These are phyloP conservation scores for Chaenogobius annularis DNA, from an alignment of 2,113 vertebrate species.

Conservation along the genomic window DNA sequence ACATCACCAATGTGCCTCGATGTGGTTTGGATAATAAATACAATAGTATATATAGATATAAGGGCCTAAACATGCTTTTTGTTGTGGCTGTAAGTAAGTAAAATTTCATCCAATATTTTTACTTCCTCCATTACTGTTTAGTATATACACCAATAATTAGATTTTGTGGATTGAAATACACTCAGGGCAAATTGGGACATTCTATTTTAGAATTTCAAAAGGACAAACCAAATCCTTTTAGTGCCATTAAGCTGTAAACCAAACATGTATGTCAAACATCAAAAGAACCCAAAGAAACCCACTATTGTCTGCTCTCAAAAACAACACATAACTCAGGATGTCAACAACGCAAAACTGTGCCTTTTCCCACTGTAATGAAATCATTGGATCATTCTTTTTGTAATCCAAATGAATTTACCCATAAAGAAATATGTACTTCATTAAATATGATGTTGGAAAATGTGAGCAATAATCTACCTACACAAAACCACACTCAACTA, in stretches of 20 bases:
- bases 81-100: background rate
- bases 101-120: background rate
- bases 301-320: background rate
- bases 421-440: background rate
- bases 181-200: background rate
- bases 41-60: no score
- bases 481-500: no score
- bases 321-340: background rate
- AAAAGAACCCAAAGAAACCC: conserved; percentile 6
- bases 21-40: background rate
- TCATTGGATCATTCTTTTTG: no score
- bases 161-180: background rate
- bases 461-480: no score
- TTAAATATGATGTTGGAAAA: background rate
- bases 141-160: background rate
- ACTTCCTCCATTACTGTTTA: background rate
- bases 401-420: no score
- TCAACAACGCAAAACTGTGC: background rate
- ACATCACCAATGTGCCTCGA: conserved; percentile 1
- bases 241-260: conserved; percentile 42
- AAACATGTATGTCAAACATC: conserved; percentile 11
- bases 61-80: background rate
- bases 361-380: no score
- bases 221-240: conserved; percentile 31
- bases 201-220: conserved; percentile 8